Base-by-base conservation (phyloP, 2,888 invertebrate species). In the Lottia gigantea region DNA sequence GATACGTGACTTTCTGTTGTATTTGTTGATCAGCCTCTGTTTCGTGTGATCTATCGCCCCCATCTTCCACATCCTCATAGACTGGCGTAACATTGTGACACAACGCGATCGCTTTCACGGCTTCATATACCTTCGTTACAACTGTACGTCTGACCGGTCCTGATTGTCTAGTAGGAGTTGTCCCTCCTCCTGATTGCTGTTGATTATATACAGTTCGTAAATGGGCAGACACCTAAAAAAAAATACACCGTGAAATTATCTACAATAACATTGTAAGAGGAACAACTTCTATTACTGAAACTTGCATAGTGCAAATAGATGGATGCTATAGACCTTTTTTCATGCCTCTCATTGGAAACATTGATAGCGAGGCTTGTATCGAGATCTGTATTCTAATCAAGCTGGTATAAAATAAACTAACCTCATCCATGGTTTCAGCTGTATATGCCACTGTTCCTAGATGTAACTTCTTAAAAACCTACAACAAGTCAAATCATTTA, bases 31-130 rank as follows among this genome's bases (percentile, higher is more conserved):
- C 87, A 26, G 86, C 86, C 76, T 87, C 88, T 7, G 80, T 80
- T n/a, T 74, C 71, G 69, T 76, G 78, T 3, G 70, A 77, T 4
- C 83, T 85, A 7, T 72, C 79, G 12, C 83, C 85, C n/a, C 73
- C 73, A 19, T 78, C 80, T 19, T 74, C 79, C 26, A 81, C 83
- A 66, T 86, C 86, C 72, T 98, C 98, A 84, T 94, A 95, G 2
- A 97, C 96, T 0, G 99, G 99, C 0, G 99, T 99, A 14, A 99
- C 99, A 89, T 99, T 99, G 88, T 99, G 99, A 88, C 99, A 99
- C 49, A 99, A 90, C 0, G 98, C 97, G 67, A 99, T 90, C 0
- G 98, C 98, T 82, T 95, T 93, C 45, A 98, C 95, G 0, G 95
- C 95, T 84, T 95, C 95, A 90, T 94, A 94, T 73, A 96, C 94